A percentile compares a stretch with the other conserved stretches of the same genome.
Evolutionary conservation across 1,140 invertebrate species (phyloP).

Genomic region (Drosophila subpulchrella): DNA sequence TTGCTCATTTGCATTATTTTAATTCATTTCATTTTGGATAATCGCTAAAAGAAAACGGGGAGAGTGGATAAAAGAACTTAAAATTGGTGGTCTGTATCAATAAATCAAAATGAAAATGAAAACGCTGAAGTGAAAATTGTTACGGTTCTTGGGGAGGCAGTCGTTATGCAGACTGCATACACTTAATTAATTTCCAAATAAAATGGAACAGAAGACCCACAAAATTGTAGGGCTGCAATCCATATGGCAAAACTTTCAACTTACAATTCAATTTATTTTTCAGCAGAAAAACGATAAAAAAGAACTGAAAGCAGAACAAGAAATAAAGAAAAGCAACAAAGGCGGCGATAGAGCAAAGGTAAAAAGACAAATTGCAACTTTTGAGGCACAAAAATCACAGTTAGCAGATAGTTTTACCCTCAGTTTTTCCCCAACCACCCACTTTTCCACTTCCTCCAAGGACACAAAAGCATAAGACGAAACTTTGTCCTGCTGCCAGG

Average conservation of each 20-base stretch:
- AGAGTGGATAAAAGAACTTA: background rate
- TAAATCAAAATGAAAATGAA: conserved; percentile 57
- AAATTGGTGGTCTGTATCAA: conserved; percentile 37
- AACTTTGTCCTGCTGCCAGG: conserved; percentile 67
- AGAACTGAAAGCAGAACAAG: conserved; percentile 22
- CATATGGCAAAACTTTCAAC: conserved; percentile 64
- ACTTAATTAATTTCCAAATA: conserved; percentile 70
- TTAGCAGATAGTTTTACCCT: conserved; percentile 67
- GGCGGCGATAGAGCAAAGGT: conserved; percentile 33
- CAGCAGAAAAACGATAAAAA: conserved; percentile 32
- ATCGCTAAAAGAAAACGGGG: conserved; percentile 13
- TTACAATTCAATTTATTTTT: conserved; percentile 69
- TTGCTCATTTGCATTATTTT: conserved; percentile 79
- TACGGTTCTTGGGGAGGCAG: conserved; percentile 24
- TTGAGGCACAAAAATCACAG: conserved; percentile 65
- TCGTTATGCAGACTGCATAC: conserved; percentile 47
- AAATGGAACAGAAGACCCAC: conserved; percentile 10
- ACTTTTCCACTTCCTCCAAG: background rate
- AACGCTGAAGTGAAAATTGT: conserved; percentile 39
- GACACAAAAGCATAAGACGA: conserved; percentile 52
- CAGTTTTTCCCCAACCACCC: background rate
- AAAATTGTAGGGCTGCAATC: conserved; percentile 25
- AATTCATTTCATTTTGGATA: conserved; percentile 59
- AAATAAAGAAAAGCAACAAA: conserved; percentile 26
- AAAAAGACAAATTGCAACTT: conserved; percentile 76